Evolutionary conservation across 1,140 invertebrate species (phyloP).

Genomic region (Tetragonula clypearis): DNA sequence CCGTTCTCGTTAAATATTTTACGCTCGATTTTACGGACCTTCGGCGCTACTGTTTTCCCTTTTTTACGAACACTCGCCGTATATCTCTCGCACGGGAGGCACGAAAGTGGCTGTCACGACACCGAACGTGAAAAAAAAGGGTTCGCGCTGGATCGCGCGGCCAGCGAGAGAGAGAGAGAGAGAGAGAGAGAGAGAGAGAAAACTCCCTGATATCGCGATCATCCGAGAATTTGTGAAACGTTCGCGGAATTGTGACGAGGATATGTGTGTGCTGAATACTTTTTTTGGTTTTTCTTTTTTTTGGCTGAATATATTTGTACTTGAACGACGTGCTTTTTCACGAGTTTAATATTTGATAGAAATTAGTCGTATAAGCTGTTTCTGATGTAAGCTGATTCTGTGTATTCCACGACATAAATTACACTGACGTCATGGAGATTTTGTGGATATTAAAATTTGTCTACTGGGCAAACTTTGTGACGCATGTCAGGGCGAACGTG

Average conservation of each 20-base stretch:
- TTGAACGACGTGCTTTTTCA: neutral
- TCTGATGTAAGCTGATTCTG: neutral
- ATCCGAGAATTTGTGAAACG: neutral
- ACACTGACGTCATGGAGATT: neutral
- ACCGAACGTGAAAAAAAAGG: constrained; percentile 18
- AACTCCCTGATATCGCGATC: neutral
- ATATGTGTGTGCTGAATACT: neutral
- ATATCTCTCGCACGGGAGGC: constrained; percentile 19
- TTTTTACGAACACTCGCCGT: constrained; percentile 46
- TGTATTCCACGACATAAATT: neutral
- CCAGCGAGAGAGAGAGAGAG: neutral
- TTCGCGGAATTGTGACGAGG: neutral
- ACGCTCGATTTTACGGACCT: constrained; percentile 55
- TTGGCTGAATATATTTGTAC: neutral
- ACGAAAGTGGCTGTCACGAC: constrained; percentile 55
- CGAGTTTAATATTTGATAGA: neutral
- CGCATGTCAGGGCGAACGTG: too few species aligned
- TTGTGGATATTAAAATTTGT: neutral
- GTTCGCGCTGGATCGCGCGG: neutral
- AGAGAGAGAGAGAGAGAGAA: neutral
- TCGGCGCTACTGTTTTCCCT: constrained; percentile 23
- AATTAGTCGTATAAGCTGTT: neutral
- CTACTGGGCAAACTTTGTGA: neutral
- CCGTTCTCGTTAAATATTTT: constrained; percentile 64
- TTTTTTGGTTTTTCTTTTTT: neutral